These are phyloP conservation scores for Sinhomidia bicolor DNA, from an alignment of 2,888 invertebrate genomes.

Conservation along the genomic window DNA sequence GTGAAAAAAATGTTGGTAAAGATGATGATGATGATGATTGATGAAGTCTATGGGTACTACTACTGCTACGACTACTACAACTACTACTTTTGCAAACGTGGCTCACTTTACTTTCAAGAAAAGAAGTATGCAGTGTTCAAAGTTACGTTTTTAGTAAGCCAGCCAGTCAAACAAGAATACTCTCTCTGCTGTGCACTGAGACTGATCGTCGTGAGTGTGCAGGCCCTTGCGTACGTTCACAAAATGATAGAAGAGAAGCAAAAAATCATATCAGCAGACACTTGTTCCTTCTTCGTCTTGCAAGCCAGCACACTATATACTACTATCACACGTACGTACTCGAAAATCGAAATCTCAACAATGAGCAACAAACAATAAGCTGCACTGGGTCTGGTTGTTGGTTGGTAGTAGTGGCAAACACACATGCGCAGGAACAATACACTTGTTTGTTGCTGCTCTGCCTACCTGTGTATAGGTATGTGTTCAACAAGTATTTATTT, in stretches of 20 bases:
- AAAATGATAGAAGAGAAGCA: too few relatives aligned
- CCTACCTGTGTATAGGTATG: background rate
- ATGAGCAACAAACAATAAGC: slow-evolving; percentile 44
- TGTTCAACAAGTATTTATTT: slow-evolving; percentile 7
- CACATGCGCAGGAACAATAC: slow-evolving; percentile 4
- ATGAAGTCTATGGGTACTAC: too few relatives aligned
- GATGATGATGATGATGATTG: slow-evolving; percentile 28
- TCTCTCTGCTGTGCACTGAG: background rate
- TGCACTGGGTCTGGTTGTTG: background rate
- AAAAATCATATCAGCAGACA: background rate
- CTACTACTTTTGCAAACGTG: slow-evolving; percentile 48
- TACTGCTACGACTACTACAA: too few relatives aligned
- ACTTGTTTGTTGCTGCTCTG: background rate
- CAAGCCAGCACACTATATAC: background rate
- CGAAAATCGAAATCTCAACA: slow-evolving; percentile 28
- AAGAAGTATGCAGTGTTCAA: too few relatives aligned
- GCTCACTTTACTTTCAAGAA: slow-evolving; percentile 52
- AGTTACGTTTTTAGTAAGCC: too few relatives aligned
- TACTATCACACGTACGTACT: background rate
- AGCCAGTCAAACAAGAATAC: slow-evolving; percentile 58
- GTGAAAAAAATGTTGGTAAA: background rate
- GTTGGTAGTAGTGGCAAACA: background rate
- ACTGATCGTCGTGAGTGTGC: background rate
- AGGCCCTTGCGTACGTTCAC: too few relatives aligned
- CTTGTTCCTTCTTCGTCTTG: background rate